phyloP scores from a whole-genome alignment of 2,888 invertebrate genomes.

The Pycnomerus fuliginosus region DNA sequence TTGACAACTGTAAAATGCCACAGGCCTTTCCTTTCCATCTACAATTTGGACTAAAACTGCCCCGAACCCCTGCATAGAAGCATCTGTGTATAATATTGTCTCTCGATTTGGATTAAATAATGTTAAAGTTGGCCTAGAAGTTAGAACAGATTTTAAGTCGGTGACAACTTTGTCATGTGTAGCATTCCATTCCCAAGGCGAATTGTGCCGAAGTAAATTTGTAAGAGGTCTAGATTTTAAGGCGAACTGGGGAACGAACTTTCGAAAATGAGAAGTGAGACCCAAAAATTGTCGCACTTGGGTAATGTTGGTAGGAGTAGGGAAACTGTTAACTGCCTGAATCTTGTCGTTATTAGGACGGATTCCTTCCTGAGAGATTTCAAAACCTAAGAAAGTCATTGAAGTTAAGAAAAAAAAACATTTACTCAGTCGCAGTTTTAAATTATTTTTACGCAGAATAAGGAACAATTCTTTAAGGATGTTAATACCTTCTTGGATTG shows the following conservation, averaged over 20 bases:
- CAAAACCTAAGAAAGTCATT: not conserved
- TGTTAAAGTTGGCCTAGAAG: not conserved
- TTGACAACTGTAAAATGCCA: no score
- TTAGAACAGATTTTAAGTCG: not conserved
- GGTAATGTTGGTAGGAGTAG: not conserved
- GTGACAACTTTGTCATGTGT: slow-evolving; percentile 1
- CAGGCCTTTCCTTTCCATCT: no score
- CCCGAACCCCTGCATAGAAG: not conserved
- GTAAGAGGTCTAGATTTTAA: not conserved
- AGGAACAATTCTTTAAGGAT: slow-evolving; percentile 1
- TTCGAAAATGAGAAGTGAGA: slow-evolving; percentile 3
- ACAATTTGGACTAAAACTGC: slow-evolving; percentile 2
- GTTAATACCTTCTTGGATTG: slow-evolving; percentile 12
- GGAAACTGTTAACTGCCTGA: not conserved
- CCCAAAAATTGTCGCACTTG: slow-evolving; percentile 1
- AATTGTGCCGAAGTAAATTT: not conserved
- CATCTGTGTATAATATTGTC: slow-evolving; percentile 1
- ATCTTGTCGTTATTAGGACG: not conserved
- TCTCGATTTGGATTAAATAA: not conserved
- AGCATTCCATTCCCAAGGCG: not conserved
- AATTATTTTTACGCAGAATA: not conserved
- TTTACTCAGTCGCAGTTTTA: slow-evolving; percentile 1
- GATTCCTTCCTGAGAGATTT: slow-evolving; percentile 1
- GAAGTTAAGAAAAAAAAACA: slow-evolving; percentile 2
- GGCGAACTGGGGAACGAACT: slow-evolving; percentile 1